A percentile compares a stretch with the other conserved stretches of the same genome.
Conservation (phyloP, 2,113 vertebrate species). For the Symphodus melops region DNA sequence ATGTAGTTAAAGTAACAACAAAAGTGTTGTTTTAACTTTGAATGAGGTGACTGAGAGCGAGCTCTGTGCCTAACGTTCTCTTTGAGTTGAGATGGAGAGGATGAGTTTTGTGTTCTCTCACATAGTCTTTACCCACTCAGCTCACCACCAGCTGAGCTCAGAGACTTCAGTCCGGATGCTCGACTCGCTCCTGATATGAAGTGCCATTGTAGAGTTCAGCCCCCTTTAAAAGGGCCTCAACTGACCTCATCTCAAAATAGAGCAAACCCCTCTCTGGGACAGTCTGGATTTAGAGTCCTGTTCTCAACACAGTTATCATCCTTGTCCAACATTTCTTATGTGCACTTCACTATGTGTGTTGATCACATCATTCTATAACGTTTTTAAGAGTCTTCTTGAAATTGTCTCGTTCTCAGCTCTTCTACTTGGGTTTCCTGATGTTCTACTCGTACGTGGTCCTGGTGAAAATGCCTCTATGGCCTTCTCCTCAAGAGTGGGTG, state of each 20-base stretch:
- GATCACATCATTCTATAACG: neutral
- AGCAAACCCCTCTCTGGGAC: conserved; percentile 1
- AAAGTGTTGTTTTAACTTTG: neutral
- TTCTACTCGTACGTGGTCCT: conserved; percentile 96
- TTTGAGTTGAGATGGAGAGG: conserved; percentile 17
- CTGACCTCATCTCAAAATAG: conserved; percentile 34
- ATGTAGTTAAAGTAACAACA: no score
- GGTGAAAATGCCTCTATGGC: conserved; percentile 89
- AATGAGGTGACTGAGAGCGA: neutral
- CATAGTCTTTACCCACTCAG: conserved; percentile 10
- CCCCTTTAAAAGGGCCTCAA: conserved; percentile 9
- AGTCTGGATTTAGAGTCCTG: conserved; percentile 21
- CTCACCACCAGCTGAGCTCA: conserved; percentile 31
- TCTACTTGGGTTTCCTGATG: conserved; percentile 97
- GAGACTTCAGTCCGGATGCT: conserved; percentile 11
- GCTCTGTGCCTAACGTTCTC: conserved; percentile 13
- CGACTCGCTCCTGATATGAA: neutral
- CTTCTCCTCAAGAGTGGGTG: conserved; percentile 95
- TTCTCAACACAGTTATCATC: conserved; percentile 7
- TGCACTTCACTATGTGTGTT: neutral
- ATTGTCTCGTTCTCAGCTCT: conserved; percentile 83
- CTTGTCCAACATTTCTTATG: neutral
- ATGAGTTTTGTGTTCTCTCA: conserved; percentile 1
- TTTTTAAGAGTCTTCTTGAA: neutral
- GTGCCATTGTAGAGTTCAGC: conserved; percentile 1